Base-by-base conservation (phyloP, 2,797 vertebrate species). In the Arrhamphus sclerolepis region DNA sequence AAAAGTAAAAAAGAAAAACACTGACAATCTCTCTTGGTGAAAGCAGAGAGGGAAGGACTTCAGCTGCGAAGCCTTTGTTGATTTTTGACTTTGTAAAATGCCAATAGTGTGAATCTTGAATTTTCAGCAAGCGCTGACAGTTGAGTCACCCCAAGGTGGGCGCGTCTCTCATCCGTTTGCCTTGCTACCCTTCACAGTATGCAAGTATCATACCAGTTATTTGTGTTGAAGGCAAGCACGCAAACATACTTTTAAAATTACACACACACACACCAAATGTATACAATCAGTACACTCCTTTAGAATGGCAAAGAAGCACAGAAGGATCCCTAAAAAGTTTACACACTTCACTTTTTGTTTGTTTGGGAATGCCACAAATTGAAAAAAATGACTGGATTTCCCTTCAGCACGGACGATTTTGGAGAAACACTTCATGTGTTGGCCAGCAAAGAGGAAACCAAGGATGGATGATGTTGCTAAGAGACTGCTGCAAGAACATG, bases 41-140 rank as follows among this genome's bases (percentile, higher is more conserved):
- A 87, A 84, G 88, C 90, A 88, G 92, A 91, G 73, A 85, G 72
- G 60, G 60, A 88, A 74, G 88, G 90, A 92, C 91, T 93, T 92
- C 90, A 74, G 46, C 72, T 77, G 80, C 68, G 91, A 91, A 87
- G 91, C 86, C 75, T 83, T 86, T 8, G 62, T 79, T 17, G 41
- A 11, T 81, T 42, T 86, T 63, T 69, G 77, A 92, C 91, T 91
- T 92, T 92, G 87, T 80, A 92, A 94, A 92, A 92, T 89, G 92
- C 93, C 94, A 92, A 92, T 88, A 69, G 78, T 85, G 68, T 87
- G 92, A 94, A 91, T 92, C 85, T 88, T 89, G 66, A 66, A 70
- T 91, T 90, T 86, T 65, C 79, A 81, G 86, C 78, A 87, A 83
- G 83, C 78, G 90, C 77, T 17, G 46, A 66, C 11, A 81, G 80